Conservation (phyloP, 1,140 invertebrate species). For the Drosophila nasuta region DNA sequence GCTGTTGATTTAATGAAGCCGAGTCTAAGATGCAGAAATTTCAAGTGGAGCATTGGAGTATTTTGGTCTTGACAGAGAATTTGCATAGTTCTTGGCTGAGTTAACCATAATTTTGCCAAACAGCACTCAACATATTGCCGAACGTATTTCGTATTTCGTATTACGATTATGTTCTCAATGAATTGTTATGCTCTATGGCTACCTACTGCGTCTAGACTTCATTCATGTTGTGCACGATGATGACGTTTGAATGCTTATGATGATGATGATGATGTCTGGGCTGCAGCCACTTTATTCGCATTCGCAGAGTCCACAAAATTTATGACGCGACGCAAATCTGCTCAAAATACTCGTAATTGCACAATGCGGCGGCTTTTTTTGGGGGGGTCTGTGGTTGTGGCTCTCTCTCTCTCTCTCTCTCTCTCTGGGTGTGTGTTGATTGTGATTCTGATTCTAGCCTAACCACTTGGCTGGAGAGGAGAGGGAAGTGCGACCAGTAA, state of each 20-base stretch:
- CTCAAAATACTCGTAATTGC: constrained; percentile 63
- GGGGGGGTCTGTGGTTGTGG: background rate
- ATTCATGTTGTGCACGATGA: constrained; percentile 36
- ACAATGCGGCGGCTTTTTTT: constrained; percentile 24
- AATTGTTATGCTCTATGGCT: constrained; percentile 33
- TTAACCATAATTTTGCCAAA: constrained; percentile 11
- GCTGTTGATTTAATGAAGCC: background rate
- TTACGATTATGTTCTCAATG: constrained; percentile 59
- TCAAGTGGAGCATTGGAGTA: background rate
- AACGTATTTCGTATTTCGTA: constrained; percentile 33
- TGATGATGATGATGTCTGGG: constrained; percentile 69
- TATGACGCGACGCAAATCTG: constrained; percentile 78
- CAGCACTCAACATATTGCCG: constrained; percentile 28
- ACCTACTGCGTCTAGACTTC: constrained; percentile 41
- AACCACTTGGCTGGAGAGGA: constrained; percentile 23
- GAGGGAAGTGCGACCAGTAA: constrained; percentile 8
- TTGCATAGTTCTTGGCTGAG: constrained; percentile 12
- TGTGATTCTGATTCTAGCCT: constrained; percentile 10
- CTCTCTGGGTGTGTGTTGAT: background rate
- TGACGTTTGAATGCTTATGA: background rate
- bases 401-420: background rate
- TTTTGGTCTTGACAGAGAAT: background rate
- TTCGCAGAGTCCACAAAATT: constrained; percentile 47
- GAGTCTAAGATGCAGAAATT: background rate
- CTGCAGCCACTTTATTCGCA: constrained; percentile 46